A percentile compares a stretch with the other conserved stretches of the same genome.
Evolutionary conservation across 2,797 vertebrate genomes (phyloP).

Genomic region (Botia kubotai): DNA sequence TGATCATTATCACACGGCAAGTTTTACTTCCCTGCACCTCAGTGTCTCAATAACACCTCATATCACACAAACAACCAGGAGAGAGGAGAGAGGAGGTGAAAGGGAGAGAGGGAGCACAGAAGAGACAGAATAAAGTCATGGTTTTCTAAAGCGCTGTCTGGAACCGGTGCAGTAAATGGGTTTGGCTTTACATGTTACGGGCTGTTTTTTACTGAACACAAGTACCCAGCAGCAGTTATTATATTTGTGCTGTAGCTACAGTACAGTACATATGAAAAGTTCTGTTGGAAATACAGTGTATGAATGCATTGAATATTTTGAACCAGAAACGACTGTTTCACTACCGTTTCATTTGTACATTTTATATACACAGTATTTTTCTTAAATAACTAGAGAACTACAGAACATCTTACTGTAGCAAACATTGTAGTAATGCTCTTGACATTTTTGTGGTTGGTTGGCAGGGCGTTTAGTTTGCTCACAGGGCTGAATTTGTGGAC

Average conservation of each 20-base stretch:
- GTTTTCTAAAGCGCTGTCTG: constrained; percentile 56
- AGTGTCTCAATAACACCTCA: constrained; percentile 48
- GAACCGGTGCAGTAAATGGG: constrained; percentile 51
- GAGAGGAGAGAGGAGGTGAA: constrained; percentile 28
- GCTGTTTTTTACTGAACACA: constrained; percentile 40
- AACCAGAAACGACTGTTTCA: neutral
- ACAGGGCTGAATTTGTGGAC: constrained; percentile 50
- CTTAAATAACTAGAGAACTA: neutral
- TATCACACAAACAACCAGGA: constrained; percentile 38
- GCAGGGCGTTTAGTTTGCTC: constrained; percentile 50
- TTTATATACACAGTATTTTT: neutral
- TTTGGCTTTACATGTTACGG: constrained; percentile 47
- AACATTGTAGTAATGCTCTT: constrained; percentile 42
- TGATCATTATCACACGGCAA: constrained; percentile 57
- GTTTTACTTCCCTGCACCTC: constrained; percentile 49
- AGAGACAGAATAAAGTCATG: constrained; percentile 46
- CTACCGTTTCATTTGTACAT: neutral
- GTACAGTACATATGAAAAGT: neutral
- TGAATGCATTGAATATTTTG: constrained; percentile 4
- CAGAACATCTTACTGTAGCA: constrained; percentile 27
- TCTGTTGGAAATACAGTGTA: constrained; percentile 9
- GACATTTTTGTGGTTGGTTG: constrained; percentile 42
- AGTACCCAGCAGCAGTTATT: constrained; percentile 32
- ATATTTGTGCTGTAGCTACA: constrained; percentile 34
- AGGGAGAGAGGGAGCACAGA: constrained; percentile 27